Evolutionary conservation across 2,797 vertebrate species (phyloP).

Genomic region (Alca torda): DNA sequence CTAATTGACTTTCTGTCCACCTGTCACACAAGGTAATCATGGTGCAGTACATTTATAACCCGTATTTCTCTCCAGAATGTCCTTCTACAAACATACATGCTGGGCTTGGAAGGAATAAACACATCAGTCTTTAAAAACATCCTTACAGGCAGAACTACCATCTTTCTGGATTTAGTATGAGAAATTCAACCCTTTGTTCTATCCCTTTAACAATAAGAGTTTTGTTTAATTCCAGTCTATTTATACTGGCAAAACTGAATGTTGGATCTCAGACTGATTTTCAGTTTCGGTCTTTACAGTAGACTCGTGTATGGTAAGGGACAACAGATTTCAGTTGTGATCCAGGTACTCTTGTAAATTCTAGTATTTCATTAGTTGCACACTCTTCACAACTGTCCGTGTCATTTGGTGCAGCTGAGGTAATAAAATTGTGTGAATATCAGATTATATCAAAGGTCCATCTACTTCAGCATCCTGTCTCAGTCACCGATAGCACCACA

Average conservation of each 20-base stretch:
- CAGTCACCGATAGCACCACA: neutral
- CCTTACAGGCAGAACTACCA: neutral
- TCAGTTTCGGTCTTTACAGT: neutral
- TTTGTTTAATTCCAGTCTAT: neutral
- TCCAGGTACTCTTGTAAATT: neutral
- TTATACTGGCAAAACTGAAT: neutral
- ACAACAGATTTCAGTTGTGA: neutral
- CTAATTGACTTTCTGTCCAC: neutral
- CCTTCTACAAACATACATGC: neutral
- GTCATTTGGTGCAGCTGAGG: neutral
- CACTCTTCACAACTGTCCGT: neutral
- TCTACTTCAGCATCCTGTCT: neutral
- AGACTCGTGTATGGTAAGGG: neutral
- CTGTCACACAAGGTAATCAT: neutral
- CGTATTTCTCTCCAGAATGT: neutral
- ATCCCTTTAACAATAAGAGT: neutral
- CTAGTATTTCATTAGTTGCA: neutral
- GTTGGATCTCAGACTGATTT: neutral
- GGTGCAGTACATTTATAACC: neutral
- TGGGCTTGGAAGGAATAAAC: neutral
- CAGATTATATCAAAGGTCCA: neutral
- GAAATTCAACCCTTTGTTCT: neutral
- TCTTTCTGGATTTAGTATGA: neutral
- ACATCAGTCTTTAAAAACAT: slow-evolving; percentile 1
- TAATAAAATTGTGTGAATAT: neutral